Evolutionary conservation across 2,888 invertebrate genomes (phyloP), one percentile per base, ranked within the genome.

Genomic region (Hipparchia sbordonii): DNA sequence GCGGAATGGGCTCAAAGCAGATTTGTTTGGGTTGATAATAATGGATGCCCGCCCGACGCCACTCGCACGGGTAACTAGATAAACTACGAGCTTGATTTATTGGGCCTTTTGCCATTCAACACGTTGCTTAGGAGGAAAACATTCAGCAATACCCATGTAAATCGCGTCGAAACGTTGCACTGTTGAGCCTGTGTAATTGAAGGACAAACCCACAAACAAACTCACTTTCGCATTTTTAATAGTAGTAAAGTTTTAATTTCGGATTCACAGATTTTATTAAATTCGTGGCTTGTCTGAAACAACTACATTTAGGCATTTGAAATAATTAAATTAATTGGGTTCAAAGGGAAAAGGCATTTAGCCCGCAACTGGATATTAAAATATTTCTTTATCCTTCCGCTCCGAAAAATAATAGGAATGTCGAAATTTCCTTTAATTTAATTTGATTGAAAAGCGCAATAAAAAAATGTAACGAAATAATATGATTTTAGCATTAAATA

Each of bases 261-360:
- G 13, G n/a, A 56, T n/a, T 12, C 5, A 56, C 12, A 56, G 56
- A 56, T 13, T 12, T 13, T 9, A 60, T 39, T 39, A 8, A 39
- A 39, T 33, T 60, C 33, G 57, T 8, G 33, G 39, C 59, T 33
- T 33, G 33, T 60, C 33, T 33, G 59, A 60, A 60, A 60, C 59
- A 60, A 39, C 39, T 60, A 39, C 33, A 60, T 33, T 60, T 60
- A 10, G 56, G n/a, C 13, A n/a, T 56, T 33, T 33, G 59, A 60
- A 39, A 60, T 60, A 60, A 60, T 60, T 60, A 33, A 60, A 60
- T 60, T 60, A 60, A 60, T 60, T 60, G 59, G 59, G 59, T 33
- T 60, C 59, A 60, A 60, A 60, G 59, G 59, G 9, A 33, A 4
- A 3, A 9, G 33, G 23, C 59, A 56, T 56, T n/a, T n/a, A n/a